Conservation (phyloP, 2,113 vertebrate species). For the Sebastes schlegelii region DNA sequence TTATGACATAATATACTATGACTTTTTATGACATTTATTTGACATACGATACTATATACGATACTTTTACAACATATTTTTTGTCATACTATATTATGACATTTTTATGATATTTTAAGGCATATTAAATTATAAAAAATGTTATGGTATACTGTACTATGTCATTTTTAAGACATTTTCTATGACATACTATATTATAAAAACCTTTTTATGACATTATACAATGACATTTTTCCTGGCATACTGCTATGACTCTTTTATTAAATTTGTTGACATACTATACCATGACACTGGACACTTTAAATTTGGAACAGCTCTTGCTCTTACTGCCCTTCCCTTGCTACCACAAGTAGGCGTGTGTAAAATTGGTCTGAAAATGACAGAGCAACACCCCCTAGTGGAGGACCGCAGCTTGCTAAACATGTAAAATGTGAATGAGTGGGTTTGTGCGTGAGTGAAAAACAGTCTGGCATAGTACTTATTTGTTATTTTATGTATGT, state of each 20-base stretch:
- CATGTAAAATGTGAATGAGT: background rate
- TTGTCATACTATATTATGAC: too few relatives aligned
- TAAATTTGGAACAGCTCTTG: background rate
- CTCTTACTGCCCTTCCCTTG: background rate
- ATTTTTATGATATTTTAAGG: too few relatives aligned
- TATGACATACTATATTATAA: too few relatives aligned
- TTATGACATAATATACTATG: background rate
- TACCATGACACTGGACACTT: background rate
- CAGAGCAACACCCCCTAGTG: background rate
- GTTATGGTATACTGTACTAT: too few relatives aligned
- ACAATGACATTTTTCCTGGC: too few relatives aligned
- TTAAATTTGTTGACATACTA: background rate
- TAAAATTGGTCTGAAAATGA: background rate
- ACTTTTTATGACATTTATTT: background rate
- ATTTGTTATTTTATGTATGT: background rate
- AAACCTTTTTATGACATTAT: too few relatives aligned
- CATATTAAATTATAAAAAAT: too few relatives aligned
- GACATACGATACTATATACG: background rate
- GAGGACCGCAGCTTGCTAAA: background rate
- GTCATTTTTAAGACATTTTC: too few relatives aligned
- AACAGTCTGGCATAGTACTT: background rate
- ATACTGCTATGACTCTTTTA: too few relatives aligned
- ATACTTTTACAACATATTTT: too few relatives aligned
- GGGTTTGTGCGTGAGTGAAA: background rate
- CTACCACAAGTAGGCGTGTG: background rate